Evolutionary conservation across 2,113 vertebrate species (phyloP).

Genomic region (Theropithecus gelada): DNA sequence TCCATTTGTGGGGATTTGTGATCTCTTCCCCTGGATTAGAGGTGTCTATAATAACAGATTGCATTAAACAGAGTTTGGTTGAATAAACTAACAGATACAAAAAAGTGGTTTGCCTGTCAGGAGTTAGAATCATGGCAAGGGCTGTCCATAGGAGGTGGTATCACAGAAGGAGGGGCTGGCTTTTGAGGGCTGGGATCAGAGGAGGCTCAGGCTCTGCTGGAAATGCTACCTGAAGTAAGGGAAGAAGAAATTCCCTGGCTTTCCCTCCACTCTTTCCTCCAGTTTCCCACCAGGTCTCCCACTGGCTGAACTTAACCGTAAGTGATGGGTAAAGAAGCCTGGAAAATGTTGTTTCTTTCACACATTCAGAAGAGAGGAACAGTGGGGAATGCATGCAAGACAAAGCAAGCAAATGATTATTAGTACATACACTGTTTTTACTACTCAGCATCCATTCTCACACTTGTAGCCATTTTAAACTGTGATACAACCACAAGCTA

Average conservation of each 20-base stretch:
- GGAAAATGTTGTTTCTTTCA: not conserved
- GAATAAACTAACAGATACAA: not conserved
- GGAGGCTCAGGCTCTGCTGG: not conserved
- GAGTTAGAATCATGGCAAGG: not conserved
- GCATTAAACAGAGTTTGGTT: not conserved
- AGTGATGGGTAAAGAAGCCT: not conserved
- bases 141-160: not conserved
- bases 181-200: not conserved
- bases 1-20: not conserved
- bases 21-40: not conserved
- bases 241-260: not conserved
- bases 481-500: not conserved
- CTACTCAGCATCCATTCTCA: not conserved
- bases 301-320: not conserved
- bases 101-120: not conserved
- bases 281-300: not conserved
- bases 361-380: not conserved
- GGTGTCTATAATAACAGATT: not conserved
- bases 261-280: not conserved
- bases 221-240: not conserved
- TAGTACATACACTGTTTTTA: not conserved
- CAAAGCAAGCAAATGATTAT: not conserved
- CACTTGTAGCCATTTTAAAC: not conserved
- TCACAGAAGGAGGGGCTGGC: not conserved
- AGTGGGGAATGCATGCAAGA: not conserved